Percentiles rank a stretch among this genome's conserved stretches.
phyloP scores from a whole-genome alignment of 2,888 invertebrate species.

The Lypha dubia region DNA sequence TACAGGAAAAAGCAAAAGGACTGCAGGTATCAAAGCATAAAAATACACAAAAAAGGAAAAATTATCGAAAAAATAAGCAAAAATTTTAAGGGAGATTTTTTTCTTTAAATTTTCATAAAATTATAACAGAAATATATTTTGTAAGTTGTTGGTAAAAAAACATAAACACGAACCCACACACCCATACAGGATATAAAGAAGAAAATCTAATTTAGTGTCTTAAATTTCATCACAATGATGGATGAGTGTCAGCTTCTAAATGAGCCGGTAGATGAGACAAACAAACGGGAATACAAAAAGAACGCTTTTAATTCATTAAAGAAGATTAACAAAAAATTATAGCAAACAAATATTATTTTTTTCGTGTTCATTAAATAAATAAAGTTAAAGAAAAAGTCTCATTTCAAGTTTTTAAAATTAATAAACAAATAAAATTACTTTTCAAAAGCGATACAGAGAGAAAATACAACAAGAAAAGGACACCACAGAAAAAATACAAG shows the following conservation, averaged over 20 bases:
- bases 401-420: slow-evolving; percentile 25
- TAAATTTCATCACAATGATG: slow-evolving; percentile 70
- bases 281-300: not conserved
- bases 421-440: slow-evolving; percentile 68
- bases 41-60: slow-evolving; percentile 41
- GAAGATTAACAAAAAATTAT: slow-evolving; percentile 64
- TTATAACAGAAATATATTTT: slow-evolving; percentile 45
- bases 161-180: too few relatives aligned
- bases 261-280: slow-evolving; percentile 57
- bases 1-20: slow-evolving; percentile 15
- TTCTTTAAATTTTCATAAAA: slow-evolving; percentile 40
- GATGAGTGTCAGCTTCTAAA: slow-evolving; percentile 70
- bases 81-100: slow-evolving; percentile 61
- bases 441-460: slow-evolving; percentile 53
- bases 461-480: not conserved
- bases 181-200: slow-evolving; percentile 46
- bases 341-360: slow-evolving; percentile 58
- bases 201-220: slow-evolving; percentile 70
- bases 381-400: slow-evolving; percentile 50
- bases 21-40: slow-evolving; percentile 64
- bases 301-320: slow-evolving; percentile 70
- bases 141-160: slow-evolving; percentile 24
- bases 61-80: too few relatives aligned
- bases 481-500: slow-evolving; percentile 26
- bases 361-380: slow-evolving; percentile 67